phyloP scores from a whole-genome alignment of 2,113 vertebrate species.

The Melanerpes aurifrons region DNA sequence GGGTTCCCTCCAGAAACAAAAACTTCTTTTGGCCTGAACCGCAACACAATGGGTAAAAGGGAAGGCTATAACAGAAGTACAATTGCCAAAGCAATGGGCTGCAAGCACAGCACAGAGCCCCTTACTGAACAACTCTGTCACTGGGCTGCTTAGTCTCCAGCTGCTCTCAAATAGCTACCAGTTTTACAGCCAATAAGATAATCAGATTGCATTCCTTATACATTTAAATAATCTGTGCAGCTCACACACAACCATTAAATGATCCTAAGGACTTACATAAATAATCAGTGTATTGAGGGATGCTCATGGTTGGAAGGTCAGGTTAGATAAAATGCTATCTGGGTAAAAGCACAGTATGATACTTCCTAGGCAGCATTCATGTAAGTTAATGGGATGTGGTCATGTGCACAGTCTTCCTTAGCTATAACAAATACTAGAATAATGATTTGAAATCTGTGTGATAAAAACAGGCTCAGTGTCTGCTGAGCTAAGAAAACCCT shows the following conservation, averaged over 20 bases:
- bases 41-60: neutral
- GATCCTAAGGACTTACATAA: neutral
- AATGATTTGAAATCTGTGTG: constrained; percentile 32
- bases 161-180: neutral
- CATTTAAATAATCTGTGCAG: neutral
- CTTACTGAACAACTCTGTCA: fast-evolving
- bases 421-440: constrained; percentile 16
- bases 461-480: constrained; percentile 11
- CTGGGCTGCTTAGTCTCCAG: neutral
- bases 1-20: neutral
- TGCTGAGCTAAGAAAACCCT: constrained; percentile 12
- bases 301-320: neutral
- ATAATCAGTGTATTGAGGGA: neutral
- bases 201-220: constrained; percentile 8
- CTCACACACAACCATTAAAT: neutral
- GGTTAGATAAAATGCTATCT: constrained; percentile 13
- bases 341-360: neutral
- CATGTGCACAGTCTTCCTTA: neutral
- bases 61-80: neutral
- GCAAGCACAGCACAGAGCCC: neutral
- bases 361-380: neutral
- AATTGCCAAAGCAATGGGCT: neutral
- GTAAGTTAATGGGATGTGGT: neutral
- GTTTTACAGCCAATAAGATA: neutral
- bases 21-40: neutral